phyloP scores from a whole-genome alignment of 2,797 vertebrate genomes.

The Melanotaenia pygmaea region DNA sequence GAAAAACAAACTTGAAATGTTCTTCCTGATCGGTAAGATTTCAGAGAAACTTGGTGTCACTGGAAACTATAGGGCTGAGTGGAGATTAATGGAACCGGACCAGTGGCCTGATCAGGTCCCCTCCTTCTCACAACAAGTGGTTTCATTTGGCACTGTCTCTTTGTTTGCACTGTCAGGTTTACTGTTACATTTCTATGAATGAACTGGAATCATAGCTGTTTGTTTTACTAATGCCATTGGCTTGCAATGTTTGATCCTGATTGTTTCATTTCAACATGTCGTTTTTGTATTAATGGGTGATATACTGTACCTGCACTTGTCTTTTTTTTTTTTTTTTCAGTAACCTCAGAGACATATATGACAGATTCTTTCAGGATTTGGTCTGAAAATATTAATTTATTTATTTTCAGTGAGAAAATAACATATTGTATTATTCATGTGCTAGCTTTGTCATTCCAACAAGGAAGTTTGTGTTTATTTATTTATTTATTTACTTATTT shows the following conservation, averaged over 20 bases:
- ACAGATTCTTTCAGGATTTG: not conserved
- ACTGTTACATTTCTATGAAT: conserved; percentile 65
- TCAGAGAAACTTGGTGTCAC: conserved; percentile 16
- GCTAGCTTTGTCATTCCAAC: conserved; percentile 34
- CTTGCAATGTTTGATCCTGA: conserved; percentile 29
- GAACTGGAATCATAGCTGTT: conserved; percentile 36
- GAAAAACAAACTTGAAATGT: conserved; percentile 22
- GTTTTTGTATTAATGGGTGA: not conserved
- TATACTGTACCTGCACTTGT: not conserved
- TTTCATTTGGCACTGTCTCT: conserved; percentile 67
- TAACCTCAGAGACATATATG: not conserved
- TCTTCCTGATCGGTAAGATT: conserved; percentile 44
- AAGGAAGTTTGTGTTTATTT: conserved; percentile 47
- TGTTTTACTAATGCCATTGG: conserved; percentile 18
- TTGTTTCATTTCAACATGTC: conserved; percentile 7
- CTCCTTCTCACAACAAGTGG: conserved; percentile 32
- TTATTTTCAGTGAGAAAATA: not conserved
- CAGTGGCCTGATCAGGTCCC: conserved; percentile 42
- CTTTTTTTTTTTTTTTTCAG: not conserved
- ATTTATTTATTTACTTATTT: conserved; percentile 4
- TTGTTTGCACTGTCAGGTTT: conserved; percentile 66
- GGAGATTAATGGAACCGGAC: conserved; percentile 47
- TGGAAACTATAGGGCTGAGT: conserved; percentile 30
- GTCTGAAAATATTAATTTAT: not conserved
- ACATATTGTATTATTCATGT: not conserved